Conservation (phyloP, 1,140 invertebrate species). For the Patella vulgata region DNA sequence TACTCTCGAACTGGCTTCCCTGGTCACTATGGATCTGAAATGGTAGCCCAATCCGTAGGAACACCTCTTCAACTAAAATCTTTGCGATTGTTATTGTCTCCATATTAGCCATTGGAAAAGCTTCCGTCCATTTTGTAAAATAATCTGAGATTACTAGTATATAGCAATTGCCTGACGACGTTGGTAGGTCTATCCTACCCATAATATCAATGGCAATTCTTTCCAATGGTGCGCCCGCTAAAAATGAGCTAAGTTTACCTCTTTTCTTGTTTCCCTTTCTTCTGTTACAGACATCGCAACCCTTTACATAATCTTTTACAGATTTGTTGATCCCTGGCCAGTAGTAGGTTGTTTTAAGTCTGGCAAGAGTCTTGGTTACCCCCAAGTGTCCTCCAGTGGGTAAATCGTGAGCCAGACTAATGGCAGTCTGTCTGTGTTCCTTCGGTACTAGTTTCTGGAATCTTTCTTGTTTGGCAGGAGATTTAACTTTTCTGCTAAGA, state of each 20-base stretch:
- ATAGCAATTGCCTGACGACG: no score
- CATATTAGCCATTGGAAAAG: conserved; percentile 37
- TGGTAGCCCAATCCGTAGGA: conserved; percentile 23
- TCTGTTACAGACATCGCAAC: conserved; percentile 22
- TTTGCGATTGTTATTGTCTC: conserved; percentile 42
- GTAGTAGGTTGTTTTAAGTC: no score
- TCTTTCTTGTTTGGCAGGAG: no score
- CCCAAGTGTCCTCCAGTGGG: conserved; percentile 26
- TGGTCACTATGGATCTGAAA: conserved; percentile 17
- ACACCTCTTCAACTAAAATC: conserved; percentile 44
- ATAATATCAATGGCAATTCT: no score
- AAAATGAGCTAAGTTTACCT: no score
- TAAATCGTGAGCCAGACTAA: conserved; percentile 32
- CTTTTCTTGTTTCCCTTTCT: no score
- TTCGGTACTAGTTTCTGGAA: no score
- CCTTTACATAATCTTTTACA: conserved; percentile 3
- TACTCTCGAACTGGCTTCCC: conserved; percentile 23
- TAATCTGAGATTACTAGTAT: conserved; percentile 53
- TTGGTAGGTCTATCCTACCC: no score
- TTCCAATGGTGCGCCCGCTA: neutral
- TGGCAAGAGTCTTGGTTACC: conserved; percentile 26
- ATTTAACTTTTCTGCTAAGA: no score
- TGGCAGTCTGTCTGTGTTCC: no score
- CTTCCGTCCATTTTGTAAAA: conserved; percentile 53
- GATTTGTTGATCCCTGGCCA: conserved; percentile 25